Base-by-base conservation (phyloP, 2,888 invertebrate genomes). In the Xanthia icteritia region DNA sequence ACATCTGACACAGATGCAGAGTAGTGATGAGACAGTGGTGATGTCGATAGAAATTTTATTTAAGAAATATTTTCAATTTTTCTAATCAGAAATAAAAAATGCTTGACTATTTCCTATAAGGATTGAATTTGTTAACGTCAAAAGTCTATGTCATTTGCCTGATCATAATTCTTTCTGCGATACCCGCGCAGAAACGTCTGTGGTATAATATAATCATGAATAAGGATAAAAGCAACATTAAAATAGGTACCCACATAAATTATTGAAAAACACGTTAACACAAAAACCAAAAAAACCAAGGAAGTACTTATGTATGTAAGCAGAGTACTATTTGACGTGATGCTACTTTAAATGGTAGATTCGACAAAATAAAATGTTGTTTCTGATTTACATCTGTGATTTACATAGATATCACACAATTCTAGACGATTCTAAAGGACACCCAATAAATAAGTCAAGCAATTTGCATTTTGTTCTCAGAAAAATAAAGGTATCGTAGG, bases 1-100 rank as follows among this genome's bases (percentile, higher is more conserved):
- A 91, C 96, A 95, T 95, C 96, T 96, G 95, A 94, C 94, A 95
- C 96, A 96, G 96, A 96, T 96, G 96, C 93, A 89, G 91, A 85
- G 77, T 94, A 96, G 94, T 88, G 94, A 79, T 86, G 93, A 54
- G 77, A 86, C 76, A 72, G 45, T 71, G 45, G 31, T 27, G 15
- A 60, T 81, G 36, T 90, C 90, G 91, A 90, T 90, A 77, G 68
- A 77, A 51, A 58, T 27, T 15, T 0, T n/a, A 17, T 64, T 45
- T 56, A 17, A 31, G 0, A 15, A 64, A 74, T 36, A 1, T 67
- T 39, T 5, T 42, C 9, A 5, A 11, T 45, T 60, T n/a, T 74
- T 15, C 11, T n/a, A 11, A 36, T 56, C n/a, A 48, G 0, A 23
- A 31, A 48, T 31, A 23, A 51, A 31, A 31, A 13, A 17, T 20